Conservation (phyloP, 2,113 vertebrate genomes). For the Chaetorhynchus papuensis region DNA sequence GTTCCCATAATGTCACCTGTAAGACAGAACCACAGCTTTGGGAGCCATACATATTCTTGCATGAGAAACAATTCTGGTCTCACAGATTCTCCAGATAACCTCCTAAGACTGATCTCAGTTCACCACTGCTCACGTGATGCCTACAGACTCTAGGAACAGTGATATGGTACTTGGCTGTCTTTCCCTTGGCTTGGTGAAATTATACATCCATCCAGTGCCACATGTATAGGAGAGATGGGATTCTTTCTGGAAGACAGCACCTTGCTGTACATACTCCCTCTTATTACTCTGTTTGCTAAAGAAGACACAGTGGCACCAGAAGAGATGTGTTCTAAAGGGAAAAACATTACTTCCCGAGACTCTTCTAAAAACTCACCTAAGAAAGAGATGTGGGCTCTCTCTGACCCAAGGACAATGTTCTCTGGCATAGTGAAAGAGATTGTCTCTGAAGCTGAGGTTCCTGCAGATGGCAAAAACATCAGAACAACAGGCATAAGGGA, state of each 20-base stretch:
- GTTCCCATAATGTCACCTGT: constrained; percentile 85
- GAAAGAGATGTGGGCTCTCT: constrained; percentile 72
- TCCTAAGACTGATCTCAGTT: not conserved
- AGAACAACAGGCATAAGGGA: not conserved
- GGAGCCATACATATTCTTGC: not conserved
- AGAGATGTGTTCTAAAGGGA: not conserved
- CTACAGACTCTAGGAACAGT: not conserved
- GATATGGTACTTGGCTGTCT: not conserved
- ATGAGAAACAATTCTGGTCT: not conserved
- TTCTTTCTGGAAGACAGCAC: not conserved
- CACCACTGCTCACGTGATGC: not conserved
- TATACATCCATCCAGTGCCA: not conserved
- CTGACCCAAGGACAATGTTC: constrained; percentile 72
- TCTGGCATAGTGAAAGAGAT: constrained; percentile 69
- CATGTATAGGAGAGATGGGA: not conserved
- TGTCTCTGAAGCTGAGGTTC: constrained; percentile 20
- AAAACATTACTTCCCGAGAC: not conserved
- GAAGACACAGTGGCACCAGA: not conserved
- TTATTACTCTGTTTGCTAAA: not conserved
- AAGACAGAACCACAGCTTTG: not conserved
- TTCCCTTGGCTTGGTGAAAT: not conserved
- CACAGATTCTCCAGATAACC: not conserved
- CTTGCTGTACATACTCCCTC: not conserved
- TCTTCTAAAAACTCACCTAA: constrained; percentile 63
- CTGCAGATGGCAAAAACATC: constrained; percentile 10